Conservation (phyloP, 2,888 invertebrate species). For the Microctonus aethiopoides region DNA sequence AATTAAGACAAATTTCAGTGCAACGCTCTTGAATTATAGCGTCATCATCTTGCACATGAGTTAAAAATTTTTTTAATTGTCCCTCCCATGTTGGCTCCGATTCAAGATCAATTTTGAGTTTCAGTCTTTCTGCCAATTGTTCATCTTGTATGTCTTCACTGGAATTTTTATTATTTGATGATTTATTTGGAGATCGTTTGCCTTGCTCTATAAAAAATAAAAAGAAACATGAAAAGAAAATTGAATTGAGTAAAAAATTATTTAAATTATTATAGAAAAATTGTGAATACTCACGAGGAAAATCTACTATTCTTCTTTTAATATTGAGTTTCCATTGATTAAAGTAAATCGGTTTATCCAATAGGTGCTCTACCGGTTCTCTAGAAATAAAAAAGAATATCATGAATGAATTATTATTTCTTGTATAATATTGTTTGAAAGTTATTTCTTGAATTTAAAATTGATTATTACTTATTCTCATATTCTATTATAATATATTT, state of each 20-base stretch:
- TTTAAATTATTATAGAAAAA: not conserved
- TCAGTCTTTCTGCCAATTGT: not conserved
- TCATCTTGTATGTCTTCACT: not conserved
- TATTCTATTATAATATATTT: conserved; percentile 51
- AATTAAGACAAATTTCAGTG: conserved; percentile 24
- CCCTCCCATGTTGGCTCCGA: conserved; percentile 2
- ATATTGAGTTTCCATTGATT: conserved; percentile 47
- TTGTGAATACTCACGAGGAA: not conserved
- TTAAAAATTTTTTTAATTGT: not conserved
- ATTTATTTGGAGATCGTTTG: not conserved
- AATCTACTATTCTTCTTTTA: conserved; percentile 38
- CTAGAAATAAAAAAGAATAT: conserved; percentile 47
- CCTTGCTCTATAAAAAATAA: not conserved
- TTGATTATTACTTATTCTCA: conserved; percentile 45
- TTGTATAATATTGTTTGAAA: not conserved
- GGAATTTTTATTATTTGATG: not conserved
- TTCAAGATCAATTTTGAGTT: conserved; percentile 7
- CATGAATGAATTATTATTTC: conserved; percentile 8
- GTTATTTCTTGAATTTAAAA: conserved; percentile 8
- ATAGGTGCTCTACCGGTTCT: conserved; percentile 47
- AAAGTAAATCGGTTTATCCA: conserved; percentile 48
- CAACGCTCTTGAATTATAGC: not conserved
- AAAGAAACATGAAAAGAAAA: not conserved
- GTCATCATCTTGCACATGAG: not conserved
- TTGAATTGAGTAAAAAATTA: not conserved